Conservation (phyloP, 1,140 invertebrate genomes). For the Sogatella furcifera region DNA sequence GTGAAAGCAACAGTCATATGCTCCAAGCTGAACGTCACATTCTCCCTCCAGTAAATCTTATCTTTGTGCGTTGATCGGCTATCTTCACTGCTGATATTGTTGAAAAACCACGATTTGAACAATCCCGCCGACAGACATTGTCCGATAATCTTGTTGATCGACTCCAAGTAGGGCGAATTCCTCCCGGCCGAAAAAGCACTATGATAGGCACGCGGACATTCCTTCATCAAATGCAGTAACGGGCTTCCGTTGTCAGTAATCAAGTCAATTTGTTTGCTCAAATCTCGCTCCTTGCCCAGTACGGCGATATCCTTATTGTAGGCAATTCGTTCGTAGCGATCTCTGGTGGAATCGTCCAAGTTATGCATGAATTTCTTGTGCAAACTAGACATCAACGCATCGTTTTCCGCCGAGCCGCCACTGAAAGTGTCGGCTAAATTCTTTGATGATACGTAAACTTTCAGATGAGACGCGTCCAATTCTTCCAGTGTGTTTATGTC, state of each 20-base stretch:
- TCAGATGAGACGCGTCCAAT: conserved; percentile 29
- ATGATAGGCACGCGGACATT: conserved; percentile 32
- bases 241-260: conserved; percentile 14
- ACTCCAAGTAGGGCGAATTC: conserved; percentile 22
- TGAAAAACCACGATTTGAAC: conserved; percentile 28
- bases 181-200: conserved; percentile 28
- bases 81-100: conserved; percentile 21
- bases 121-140: conserved; percentile 29
- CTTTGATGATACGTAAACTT: conserved; percentile 24
- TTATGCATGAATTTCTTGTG: neutral
- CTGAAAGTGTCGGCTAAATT: conserved; percentile 27
- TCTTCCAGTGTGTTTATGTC: conserved; percentile 32
- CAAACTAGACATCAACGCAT: conserved; percentile 8
- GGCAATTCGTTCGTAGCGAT: conserved; percentile 15
- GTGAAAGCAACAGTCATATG: conserved; percentile 32
- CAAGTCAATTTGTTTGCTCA: conserved; percentile 11
- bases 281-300: conserved; percentile 25
- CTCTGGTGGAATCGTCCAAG: neutral
- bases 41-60: conserved; percentile 13
- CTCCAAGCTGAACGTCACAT: conserved; percentile 25
- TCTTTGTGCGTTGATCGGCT: neutral
- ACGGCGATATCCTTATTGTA: conserved; percentile 23
- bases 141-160: conserved; percentile 25
- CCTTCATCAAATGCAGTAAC: conserved; percentile 30
- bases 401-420: conserved; percentile 18